Conservation (phyloP, 2,113 vertebrate genomes). For the Neodon shergylaensis region DNA sequence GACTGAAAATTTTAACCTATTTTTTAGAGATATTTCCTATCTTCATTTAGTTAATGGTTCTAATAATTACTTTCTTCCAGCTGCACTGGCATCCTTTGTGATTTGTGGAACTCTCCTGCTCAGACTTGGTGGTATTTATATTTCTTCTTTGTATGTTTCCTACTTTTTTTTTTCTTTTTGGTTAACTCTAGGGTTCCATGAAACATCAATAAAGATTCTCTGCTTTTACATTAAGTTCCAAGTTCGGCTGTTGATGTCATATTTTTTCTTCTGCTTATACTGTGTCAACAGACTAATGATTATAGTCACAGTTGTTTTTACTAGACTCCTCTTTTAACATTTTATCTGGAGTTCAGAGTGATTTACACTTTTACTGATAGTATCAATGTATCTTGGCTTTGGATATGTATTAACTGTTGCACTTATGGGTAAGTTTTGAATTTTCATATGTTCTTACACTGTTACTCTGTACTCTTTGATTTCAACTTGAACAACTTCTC, state of each 20-base stretch:
- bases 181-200: neutral
- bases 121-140: neutral
- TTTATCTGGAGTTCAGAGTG: neutral
- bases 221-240: neutral
- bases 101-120: neutral
- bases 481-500: neutral
- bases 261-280: neutral
- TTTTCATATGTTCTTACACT: neutral
- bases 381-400: neutral
- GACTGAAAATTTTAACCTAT: neutral
- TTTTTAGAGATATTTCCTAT: neutral
- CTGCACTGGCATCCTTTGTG: neutral
- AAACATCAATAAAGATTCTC: neutral
- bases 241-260: neutral
- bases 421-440: neutral
- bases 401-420: neutral
- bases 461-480: neutral
- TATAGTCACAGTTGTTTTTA: too few relatives aligned
- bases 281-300: neutral
- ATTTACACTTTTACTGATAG: neutral
- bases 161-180: neutral
- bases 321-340: neutral
- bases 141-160: neutral
- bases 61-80: neutral
- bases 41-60: neutral